These are phyloP conservation scores for Ranitomeya variabilis DNA, from an alignment of 2,113 vertebrate genomes.

Conservation along the genomic window DNA sequence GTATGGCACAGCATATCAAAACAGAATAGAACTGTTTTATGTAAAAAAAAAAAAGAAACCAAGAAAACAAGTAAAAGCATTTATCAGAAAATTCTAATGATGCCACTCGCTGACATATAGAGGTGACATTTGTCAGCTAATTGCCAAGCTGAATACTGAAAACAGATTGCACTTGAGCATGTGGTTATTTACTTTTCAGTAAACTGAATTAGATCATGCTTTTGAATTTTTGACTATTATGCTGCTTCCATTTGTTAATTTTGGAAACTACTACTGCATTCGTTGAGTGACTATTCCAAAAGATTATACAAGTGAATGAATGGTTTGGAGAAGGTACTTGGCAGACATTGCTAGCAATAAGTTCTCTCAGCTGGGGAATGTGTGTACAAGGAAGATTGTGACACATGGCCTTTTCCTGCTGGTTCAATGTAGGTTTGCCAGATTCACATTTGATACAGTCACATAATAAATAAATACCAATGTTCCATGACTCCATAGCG, in stretches of 20 bases:
- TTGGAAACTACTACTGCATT: not conserved
- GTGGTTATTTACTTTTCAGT: conserved; percentile 24
- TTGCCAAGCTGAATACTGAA: conserved; percentile 1
- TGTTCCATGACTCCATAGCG: not conserved
- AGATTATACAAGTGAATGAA: conserved; percentile 26
- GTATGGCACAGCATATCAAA: not conserved
- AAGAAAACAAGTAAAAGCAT: not conserved
- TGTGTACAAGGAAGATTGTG: conserved; percentile 21
- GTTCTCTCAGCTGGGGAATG: conserved; percentile 40
- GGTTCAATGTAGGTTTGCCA: conserved; percentile 3
- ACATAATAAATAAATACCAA: not conserved
- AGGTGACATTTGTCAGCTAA: conserved; percentile 1
- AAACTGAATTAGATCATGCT: conserved; percentile 35
- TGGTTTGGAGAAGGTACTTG: conserved; percentile 33
- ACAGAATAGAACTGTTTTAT: not conserved
- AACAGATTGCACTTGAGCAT: not conserved
- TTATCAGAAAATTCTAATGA: not conserved
- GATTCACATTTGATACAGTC: conserved; percentile 23
- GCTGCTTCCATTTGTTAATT: conserved; percentile 21
- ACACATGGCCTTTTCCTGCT: conserved; percentile 23
- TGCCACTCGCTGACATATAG: not conserved
- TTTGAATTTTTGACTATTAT: conserved; percentile 12
- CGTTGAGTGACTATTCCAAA: conserved; percentile 25
- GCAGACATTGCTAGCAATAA: conserved; percentile 30
- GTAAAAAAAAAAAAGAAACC: not conserved